Percentiles rank a stretch among this genome's conserved stretches.
phyloP scores from a whole-genome alignment of 2,888 invertebrate species.

The Amphipoea lucens region DNA sequence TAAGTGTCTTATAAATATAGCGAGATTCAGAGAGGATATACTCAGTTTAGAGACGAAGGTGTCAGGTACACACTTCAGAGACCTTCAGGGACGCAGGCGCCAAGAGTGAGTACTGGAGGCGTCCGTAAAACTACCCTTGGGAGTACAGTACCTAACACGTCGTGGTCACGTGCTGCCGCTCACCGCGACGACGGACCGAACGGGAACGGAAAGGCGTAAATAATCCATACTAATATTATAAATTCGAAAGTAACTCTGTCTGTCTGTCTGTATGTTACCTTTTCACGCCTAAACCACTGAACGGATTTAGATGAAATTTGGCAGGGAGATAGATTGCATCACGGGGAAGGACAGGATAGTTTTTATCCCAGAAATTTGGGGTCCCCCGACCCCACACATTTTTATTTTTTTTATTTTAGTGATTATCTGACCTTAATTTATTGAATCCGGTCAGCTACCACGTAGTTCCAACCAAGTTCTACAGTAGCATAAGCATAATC shows the following conservation, averaged over 20 bases:
- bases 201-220: neutral
- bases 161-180: slow-evolving; percentile 17
- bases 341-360: no score
- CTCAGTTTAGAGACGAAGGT: neutral
- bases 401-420: neutral
- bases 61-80: neutral
- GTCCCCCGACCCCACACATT: no score
- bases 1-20: no score
- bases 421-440: neutral
- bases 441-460: neutral
- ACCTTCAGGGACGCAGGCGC: neutral
- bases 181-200: neutral
- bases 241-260: no score
- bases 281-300: no score
- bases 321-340: no score
- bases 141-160: neutral
- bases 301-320: no score
- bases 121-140: neutral
- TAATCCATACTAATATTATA: no score
- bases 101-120: neutral
- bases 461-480: neutral
- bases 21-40: no score
- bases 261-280: no score
- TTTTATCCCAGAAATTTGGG: no score
- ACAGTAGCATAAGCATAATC: neutral